phyloP scores from a whole-genome alignment of 2,113 vertebrate genomes.

The Zootoca vivipara region DNA sequence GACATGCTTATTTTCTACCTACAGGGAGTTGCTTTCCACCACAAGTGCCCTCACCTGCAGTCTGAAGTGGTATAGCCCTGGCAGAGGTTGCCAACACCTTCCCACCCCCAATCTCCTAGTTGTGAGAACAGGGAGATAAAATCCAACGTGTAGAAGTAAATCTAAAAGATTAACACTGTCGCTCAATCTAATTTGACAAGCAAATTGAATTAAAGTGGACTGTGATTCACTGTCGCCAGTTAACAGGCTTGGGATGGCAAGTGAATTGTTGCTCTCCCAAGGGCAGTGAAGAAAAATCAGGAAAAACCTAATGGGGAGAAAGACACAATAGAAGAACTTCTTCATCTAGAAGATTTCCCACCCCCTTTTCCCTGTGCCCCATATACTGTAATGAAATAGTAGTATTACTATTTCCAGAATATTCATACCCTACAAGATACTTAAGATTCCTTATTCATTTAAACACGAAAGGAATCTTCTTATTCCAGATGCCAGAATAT shows the following conservation, averaged over 20 bases:
- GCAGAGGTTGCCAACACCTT: background rate
- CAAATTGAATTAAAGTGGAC: constrained; percentile 85
- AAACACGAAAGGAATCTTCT: background rate
- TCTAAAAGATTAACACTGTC: constrained; percentile 72
- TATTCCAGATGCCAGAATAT: background rate
- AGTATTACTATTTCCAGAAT: background rate
- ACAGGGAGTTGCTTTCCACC: background rate
- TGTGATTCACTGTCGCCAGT: constrained; percentile 79
- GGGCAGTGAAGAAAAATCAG: constrained; percentile 56
- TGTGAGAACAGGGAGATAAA: background rate
- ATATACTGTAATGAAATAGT: background rate
- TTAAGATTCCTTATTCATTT: background rate
- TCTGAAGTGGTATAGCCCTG: background rate
- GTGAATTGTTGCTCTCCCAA: constrained; percentile 83
- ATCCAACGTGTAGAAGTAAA: constrained; percentile 73
- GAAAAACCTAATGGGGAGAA: constrained; percentile 41
- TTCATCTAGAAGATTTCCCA: too few species aligned
- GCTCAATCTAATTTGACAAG: constrained; percentile 83
- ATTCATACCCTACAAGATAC: background rate
- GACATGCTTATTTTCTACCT: background rate
- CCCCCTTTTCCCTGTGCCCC: too few species aligned
- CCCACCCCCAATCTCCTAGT: background rate
- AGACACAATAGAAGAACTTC: background rate
- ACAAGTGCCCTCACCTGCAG: background rate
- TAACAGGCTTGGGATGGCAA: constrained; percentile 84